Percentiles rank a stretch among this genome's conserved stretches.
Conservation (phyloP, 2,888 invertebrate species). For the Thera obeliscata region DNA sequence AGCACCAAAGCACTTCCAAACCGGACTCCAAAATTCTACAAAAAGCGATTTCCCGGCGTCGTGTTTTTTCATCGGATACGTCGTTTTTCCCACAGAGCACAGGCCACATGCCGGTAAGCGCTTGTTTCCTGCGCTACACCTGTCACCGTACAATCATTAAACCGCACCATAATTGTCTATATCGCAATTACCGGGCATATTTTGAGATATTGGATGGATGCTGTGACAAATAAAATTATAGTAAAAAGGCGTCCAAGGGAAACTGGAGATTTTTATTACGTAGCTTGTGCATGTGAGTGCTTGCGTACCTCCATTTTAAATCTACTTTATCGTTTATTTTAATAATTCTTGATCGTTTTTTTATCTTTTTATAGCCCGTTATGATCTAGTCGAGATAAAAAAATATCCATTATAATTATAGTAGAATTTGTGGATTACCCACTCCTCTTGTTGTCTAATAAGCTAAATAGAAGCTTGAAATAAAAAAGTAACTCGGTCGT, state of each 20-base stretch:
- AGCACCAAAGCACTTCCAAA: constrained; percentile 13
- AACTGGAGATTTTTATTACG: no score
- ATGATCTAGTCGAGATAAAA: no score
- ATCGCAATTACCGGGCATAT: constrained; percentile 34
- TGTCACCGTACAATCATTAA: constrained; percentile 29
- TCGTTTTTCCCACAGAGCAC: constrained; percentile 32
- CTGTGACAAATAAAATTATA: constrained; percentile 26
- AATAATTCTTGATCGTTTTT: no score
- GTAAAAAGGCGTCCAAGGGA: constrained; percentile 15
- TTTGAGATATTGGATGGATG: constrained; percentile 28
- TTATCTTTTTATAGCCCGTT: no score
- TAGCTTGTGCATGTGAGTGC: no score
- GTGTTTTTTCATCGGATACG: constrained; percentile 27
- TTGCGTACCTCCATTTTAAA: no score
- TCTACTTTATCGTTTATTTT: no score
- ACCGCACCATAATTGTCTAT: constrained; percentile 32
- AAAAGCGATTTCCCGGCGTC: constrained; percentile 31
- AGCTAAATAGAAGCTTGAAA: no score
- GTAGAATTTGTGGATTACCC: no score
- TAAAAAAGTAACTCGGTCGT: no score
- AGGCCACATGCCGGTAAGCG: constrained; percentile 30
- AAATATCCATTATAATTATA: no score
- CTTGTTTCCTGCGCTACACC: constrained; percentile 35
- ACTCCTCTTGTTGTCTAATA: no score
- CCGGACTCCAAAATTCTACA: constrained; percentile 32